These are phyloP conservation scores for Furcula furcula DNA, from an alignment of 2,888 invertebrate genomes.

Conservation along the genomic window DNA sequence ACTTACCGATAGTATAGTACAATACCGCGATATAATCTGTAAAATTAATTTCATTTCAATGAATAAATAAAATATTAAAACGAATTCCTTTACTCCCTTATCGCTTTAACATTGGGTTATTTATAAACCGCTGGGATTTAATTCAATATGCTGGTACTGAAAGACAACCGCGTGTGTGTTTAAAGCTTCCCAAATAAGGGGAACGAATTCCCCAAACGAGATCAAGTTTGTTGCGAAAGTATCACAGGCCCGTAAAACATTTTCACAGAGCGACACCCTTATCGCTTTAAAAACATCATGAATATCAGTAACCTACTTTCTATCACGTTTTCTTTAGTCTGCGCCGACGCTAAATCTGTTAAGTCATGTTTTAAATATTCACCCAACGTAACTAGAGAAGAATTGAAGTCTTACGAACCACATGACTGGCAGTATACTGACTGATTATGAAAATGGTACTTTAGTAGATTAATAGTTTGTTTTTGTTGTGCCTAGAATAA, in stretches of 20 bases:
- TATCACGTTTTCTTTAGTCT: constrained; percentile 10
- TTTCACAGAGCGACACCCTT: constrained; percentile 19
- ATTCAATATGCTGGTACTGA: not conserved
- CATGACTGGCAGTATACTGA: too few species aligned
- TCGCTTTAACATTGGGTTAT: not conserved
- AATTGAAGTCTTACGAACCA: too few species aligned
- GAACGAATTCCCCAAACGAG: constrained; percentile 21
- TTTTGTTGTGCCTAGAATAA: too few species aligned
- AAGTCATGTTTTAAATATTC: not conserved
- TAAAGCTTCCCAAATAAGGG: constrained; percentile 25
- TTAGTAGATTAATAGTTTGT: too few species aligned
- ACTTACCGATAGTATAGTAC: too few species aligned
- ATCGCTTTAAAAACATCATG: constrained; percentile 31
- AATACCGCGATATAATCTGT: too few species aligned
- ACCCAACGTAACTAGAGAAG: not conserved
- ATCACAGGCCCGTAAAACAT: constrained; percentile 27
- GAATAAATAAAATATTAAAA: not conserved
- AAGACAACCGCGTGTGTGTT: constrained; percentile 15
- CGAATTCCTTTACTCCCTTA: too few species aligned
- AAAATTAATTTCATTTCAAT: too few species aligned
- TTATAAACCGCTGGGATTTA: not conserved
- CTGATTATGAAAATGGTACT: too few species aligned
- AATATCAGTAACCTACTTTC: constrained; percentile 24
- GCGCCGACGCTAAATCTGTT: not conserved
- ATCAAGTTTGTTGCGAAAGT: constrained; percentile 24